Evolutionary conservation across 2,113 vertebrate genomes (phyloP).

Genomic region (Blennius ocellaris): DNA sequence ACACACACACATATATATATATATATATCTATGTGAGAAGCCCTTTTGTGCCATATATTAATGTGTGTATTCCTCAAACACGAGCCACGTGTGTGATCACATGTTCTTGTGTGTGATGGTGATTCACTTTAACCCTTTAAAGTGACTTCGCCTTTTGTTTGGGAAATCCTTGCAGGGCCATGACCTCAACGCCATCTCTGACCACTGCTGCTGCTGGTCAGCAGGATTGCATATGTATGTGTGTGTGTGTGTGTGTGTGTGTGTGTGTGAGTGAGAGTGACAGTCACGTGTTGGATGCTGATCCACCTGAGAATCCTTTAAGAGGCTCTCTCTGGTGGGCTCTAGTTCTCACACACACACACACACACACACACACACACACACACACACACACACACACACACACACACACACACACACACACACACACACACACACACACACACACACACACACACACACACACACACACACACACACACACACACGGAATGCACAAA

Average conservation of each 20-base stretch:
- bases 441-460: too few relatives aligned
- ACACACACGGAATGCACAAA: too few relatives aligned
- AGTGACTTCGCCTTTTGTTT: slow-evolving; percentile 10
- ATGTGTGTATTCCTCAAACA: background rate
- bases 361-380: too few relatives aligned
- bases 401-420: too few relatives aligned
- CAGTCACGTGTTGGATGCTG: slow-evolving; percentile 43
- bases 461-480: too few relatives aligned
- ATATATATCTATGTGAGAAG: too few relatives aligned
- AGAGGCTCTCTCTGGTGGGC: slow-evolving; percentile 42
- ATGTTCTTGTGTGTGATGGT: slow-evolving; percentile 1
- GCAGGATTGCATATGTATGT: background rate
- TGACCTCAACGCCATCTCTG: slow-evolving; percentile 6
- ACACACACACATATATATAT: too few relatives aligned
- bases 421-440: too few relatives aligned
- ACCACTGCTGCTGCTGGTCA: background rate
- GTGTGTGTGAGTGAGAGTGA: slow-evolving; percentile 18
- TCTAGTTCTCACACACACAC: too few relatives aligned
- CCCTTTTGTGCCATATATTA: too few relatives aligned
- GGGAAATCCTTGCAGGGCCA: slow-evolving; percentile 13
- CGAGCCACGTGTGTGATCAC: slow-evolving; percentile 26
- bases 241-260: background rate
- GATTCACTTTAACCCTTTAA: slow-evolving; percentile 14
- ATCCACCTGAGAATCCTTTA: slow-evolving; percentile 59
- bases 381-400: too few relatives aligned